These are phyloP conservation scores for Naja naja DNA, from an alignment of 2,113 vertebrate species.

Conservation along the genomic window DNA sequence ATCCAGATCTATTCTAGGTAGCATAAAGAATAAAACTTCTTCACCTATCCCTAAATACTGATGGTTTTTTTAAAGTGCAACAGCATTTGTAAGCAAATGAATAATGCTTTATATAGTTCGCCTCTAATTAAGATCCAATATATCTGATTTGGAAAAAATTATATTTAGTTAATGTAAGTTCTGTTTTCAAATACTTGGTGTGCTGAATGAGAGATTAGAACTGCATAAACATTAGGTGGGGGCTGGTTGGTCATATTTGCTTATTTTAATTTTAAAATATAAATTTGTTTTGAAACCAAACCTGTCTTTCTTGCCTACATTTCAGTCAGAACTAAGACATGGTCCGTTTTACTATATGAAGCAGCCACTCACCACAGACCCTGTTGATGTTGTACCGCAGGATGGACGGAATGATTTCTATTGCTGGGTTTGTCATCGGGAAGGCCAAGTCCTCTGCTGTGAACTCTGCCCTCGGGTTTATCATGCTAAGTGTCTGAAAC, in stretches of 20 bases:
- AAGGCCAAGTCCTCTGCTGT: conserved; percentile 99
- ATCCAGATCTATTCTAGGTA: not conserved
- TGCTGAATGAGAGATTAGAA: conserved; percentile 44
- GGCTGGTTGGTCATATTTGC: conserved; percentile 59
- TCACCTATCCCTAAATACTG: not conserved
- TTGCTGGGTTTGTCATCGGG: conserved; percentile 99
- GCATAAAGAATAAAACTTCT: not conserved
- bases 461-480: conserved; percentile 99
- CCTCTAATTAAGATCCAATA: not conserved
- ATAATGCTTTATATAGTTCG: not conserved
- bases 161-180: not conserved
- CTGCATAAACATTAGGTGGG: conserved; percentile 43
- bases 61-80: not conserved
- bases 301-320: conserved; percentile 99
- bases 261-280: conserved; percentile 66
- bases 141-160: not conserved
- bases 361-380: conserved; percentile 99
- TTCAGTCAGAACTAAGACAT: conserved; percentile 99
- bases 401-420: conserved; percentile 99
- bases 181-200: conserved; percentile 40
- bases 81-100: not conserved
- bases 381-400: conserved; percentile 99
- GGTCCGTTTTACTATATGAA: conserved; percentile 99
- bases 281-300: conserved; percentile 93
- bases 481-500: conserved; percentile 99